phyloP scores from a whole-genome alignment of 2,888 invertebrate species.

The Nymphalis c-album region DNA sequence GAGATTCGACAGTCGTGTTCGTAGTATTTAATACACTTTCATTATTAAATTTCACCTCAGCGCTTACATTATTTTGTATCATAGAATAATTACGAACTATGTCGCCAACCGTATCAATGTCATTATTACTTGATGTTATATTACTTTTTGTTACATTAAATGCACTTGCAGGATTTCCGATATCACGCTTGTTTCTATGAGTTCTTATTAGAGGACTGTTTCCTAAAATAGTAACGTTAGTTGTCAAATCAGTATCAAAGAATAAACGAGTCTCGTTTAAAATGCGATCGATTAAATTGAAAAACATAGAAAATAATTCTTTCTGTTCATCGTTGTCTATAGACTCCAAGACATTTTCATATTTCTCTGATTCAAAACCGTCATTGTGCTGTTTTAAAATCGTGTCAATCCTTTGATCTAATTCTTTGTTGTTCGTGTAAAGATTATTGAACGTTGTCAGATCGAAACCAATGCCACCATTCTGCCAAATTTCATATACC shows the following conservation, averaged over 20 bases:
- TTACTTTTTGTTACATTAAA: background rate
- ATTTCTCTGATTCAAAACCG: conserved; percentile 58
- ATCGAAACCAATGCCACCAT: conserved; percentile 76
- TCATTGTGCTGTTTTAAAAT: conserved; percentile 67
- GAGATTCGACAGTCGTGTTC: background rate
- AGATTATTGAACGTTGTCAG: conserved; percentile 53
- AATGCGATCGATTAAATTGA: conserved; percentile 52
- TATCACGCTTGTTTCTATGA: conserved; percentile 56
- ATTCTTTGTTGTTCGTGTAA: conserved; percentile 44
- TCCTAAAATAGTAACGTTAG: conserved; percentile 37
- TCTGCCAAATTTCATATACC: conserved; percentile 78
- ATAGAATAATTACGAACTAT: background rate
- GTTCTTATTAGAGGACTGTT: conserved; percentile 45
- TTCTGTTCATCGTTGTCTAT: conserved; percentile 57
- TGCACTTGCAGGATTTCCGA: background rate
- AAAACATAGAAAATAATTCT: conserved; percentile 53
- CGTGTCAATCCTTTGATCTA: conserved; percentile 51
- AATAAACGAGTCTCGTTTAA: conserved; percentile 57
- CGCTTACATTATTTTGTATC: conserved; percentile 17
- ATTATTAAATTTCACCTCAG: conserved; percentile 21
- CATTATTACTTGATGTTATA: conserved; percentile 24
- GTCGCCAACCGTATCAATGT: background rate
- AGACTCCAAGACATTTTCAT: conserved; percentile 52
- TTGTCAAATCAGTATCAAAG: conserved; percentile 47
- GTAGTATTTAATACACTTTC: conserved; percentile 4